A percentile compares a stretch with the other conserved stretches of the same genome.
Evolutionary conservation across 92 coral and sea anemone genomes (phyloP).

Genomic region (Meandrina meandrites): DNA sequence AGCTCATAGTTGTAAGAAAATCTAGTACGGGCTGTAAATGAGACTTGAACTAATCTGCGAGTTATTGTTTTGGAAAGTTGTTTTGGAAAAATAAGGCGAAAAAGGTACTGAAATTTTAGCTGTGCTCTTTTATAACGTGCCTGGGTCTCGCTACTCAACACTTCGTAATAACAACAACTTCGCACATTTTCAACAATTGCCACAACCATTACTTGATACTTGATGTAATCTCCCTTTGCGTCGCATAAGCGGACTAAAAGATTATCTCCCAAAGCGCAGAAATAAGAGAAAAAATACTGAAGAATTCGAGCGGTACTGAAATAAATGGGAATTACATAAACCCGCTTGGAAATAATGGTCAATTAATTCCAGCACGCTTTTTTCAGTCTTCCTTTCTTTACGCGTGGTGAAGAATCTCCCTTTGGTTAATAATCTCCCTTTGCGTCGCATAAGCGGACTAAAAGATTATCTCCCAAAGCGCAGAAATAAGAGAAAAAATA

Average conservation of each 20-base stretch:
- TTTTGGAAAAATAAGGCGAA: constrained; percentile 16
- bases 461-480: neutral
- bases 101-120: constrained; percentile 20
- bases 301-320: neutral
- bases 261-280: neutral
- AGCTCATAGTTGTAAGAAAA: neutral
- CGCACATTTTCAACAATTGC: constrained; percentile 30
- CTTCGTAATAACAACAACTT: constrained; percentile 13
- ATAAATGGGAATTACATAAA: neutral
- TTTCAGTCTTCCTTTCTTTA: too few species aligned
- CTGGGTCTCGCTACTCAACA: constrained; percentile 27
- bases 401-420: too few species aligned
- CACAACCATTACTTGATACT: constrained; percentile 11
- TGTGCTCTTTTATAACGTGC: neutral
- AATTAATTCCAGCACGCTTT: neutral
- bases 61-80: constrained; percentile 10
- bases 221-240: neutral
- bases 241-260: neutral
- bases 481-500: neutral
- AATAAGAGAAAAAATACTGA: neutral
- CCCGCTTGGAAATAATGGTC: neutral
- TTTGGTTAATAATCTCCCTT: neutral
- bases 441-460: neutral
- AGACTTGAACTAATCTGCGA: neutral
- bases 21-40: neutral